Conservation (phyloP, 2,888 invertebrate species). For the Nomada hirtipes region DNA sequence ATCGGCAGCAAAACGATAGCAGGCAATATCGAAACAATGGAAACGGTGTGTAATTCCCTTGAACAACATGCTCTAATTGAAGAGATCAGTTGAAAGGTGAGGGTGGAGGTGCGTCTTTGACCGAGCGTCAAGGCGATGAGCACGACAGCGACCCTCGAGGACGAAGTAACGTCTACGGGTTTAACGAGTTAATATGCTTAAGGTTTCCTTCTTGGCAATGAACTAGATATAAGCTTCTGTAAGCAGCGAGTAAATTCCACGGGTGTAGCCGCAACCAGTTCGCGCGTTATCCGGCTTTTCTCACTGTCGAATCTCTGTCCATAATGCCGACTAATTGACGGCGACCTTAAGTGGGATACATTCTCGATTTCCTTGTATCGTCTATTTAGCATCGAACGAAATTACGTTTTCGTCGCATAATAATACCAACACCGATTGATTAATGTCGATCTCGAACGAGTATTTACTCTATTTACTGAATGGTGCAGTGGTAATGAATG, state of each 20-base stretch:
- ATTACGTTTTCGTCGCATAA: no score
- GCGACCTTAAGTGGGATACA: no score
- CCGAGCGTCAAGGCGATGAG: slow-evolving; percentile 67
- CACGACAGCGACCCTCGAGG: slow-evolving; percentile 73
- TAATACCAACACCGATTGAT: no score
- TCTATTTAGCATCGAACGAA: no score
- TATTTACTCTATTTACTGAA: no score
- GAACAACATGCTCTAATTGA: slow-evolving; percentile 15
- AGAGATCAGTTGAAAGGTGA: slow-evolving; percentile 47
- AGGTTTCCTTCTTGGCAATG: slow-evolving; percentile 81
- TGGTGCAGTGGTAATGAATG: no score
- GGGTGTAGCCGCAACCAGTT: slow-evolving; percentile 67
- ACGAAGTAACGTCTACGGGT: slow-evolving; percentile 74
- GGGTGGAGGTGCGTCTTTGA: slow-evolving; percentile 61
- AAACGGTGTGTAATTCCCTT: slow-evolving; percentile 13
- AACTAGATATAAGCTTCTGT: slow-evolving; percentile 79
- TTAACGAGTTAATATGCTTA: slow-evolving; percentile 81
- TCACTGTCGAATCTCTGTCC: background rate
- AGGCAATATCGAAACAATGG: slow-evolving; percentile 5
- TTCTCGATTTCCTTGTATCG: no score
- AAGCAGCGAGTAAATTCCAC: slow-evolving; percentile 77
- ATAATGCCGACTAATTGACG: background rate
- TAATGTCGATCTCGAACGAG: no score
- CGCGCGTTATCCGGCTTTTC: slow-evolving; percentile 32
- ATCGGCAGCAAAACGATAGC: background rate